These are phyloP conservation scores for Timema podura DNA, from an alignment of 2,888 invertebrate genomes.

Conservation along the genomic window DNA sequence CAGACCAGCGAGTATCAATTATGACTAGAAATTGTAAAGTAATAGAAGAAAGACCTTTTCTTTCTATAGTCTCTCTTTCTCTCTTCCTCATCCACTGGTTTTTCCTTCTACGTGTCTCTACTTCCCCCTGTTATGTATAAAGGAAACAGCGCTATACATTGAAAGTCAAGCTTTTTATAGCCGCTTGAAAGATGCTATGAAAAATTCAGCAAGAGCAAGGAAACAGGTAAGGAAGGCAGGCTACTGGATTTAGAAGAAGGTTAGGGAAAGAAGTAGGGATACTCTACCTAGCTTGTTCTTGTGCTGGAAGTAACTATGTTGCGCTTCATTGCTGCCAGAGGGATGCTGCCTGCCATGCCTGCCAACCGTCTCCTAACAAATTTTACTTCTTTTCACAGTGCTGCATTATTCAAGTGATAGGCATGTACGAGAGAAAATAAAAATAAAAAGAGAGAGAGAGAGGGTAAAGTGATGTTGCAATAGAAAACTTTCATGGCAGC, in stretches of 20 bases:
- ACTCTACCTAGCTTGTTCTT: not conserved
- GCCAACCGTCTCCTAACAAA: conserved; percentile 8
- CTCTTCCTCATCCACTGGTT: not conserved
- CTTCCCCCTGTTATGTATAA: conserved; percentile 18
- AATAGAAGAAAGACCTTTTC: conserved; percentile 31
- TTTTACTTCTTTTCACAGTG: conserved; percentile 13
- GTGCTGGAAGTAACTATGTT: not conserved
- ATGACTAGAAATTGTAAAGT: conserved; percentile 31
- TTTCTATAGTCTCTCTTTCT: conserved; percentile 10
- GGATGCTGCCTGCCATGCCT: not conserved
- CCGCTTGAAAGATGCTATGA: conserved; percentile 31
- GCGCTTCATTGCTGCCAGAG: conserved; percentile 2
- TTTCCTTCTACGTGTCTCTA: not conserved
- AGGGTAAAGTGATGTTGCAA: conserved; percentile 12
- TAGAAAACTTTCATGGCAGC: too few relatives aligned
- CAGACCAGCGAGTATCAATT: conserved; percentile 27
- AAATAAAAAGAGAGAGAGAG: too few relatives aligned
- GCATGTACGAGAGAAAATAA: not conserved
- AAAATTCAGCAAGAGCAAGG: conserved; percentile 25
- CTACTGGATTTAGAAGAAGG: conserved; percentile 26
- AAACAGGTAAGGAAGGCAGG: not conserved
- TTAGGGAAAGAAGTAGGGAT: not conserved
- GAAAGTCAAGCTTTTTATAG: conserved; percentile 29
- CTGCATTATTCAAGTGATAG: conserved; percentile 19
- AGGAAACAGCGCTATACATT: conserved; percentile 26